Percentiles rank a stretch among this genome's conserved stretches.
Conservation (phyloP, 1,140 invertebrate genomes). For the Sitobion miscanthi region DNA sequence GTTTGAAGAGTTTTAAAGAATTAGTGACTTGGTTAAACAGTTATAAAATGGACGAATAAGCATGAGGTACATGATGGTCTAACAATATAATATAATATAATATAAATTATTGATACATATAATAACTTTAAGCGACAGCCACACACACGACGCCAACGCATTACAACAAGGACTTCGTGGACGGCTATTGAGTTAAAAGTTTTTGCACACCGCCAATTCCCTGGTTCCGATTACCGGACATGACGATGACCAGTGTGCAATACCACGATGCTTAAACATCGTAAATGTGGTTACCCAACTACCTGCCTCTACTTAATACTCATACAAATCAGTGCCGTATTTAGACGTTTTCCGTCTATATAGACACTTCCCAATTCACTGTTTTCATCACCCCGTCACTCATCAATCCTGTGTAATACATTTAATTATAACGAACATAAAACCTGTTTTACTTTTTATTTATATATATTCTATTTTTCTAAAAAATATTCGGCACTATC, state of each 20-base stretch:
- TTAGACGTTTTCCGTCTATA: no score
- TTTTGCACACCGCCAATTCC: background rate
- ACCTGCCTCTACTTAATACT: background rate
- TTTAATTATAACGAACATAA: no score
- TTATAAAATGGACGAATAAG: background rate
- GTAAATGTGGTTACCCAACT: background rate
- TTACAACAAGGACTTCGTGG: background rate
- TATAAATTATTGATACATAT: background rate
- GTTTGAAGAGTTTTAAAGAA: background rate
- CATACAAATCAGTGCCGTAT: background rate
- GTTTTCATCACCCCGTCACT: background rate
- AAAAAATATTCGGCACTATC: no score
- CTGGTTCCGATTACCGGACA: background rate
- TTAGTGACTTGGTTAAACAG: background rate
- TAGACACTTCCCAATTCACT: background rate
- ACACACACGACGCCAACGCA: background rate
- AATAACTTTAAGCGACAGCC: conserved; percentile 17
- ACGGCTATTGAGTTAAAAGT: conserved; percentile 39
- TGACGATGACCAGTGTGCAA: background rate
- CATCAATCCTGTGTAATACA: background rate
- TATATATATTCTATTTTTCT: no score
- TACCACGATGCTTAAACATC: background rate
- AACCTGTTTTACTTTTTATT: no score
- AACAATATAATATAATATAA: background rate
- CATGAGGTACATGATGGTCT: background rate